Evolutionary conservation across 1,140 invertebrate species (phyloP).

Genomic region (Panagrolaimus sp.): DNA sequence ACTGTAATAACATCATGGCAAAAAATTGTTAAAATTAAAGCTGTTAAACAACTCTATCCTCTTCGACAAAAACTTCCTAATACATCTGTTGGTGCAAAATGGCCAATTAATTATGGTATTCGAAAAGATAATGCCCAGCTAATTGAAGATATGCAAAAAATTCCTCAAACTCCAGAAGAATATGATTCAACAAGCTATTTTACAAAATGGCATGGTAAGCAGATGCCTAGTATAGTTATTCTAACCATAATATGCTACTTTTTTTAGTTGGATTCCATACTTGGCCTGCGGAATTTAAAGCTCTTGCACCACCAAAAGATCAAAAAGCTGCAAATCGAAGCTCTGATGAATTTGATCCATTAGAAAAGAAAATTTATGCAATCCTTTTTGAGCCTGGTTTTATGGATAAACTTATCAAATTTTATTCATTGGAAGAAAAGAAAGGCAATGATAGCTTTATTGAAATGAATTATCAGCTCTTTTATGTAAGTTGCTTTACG

Average conservation of each 20-base stretch:
- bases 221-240: too few species aligned
- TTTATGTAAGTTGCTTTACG: constrained; percentile 65
- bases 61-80: constrained; percentile 49
- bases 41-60: constrained; percentile 65
- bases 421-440: constrained; percentile 76
- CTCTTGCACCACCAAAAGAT: constrained; percentile 66
- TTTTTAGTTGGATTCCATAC: constrained; percentile 75
- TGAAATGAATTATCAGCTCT: constrained; percentile 65
- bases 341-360: constrained; percentile 57
- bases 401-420: constrained; percentile 68
- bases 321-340: constrained; percentile 65
- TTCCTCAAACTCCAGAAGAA: constrained; percentile 65
- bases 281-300: constrained; percentile 70
- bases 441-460: constrained; percentile 77
- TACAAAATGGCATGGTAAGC: constrained; percentile 68
- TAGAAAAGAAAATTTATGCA: constrained; percentile 67
- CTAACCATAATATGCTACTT: too few species aligned
- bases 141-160: constrained; percentile 65
- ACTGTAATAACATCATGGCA: constrained; percentile 66
- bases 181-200: constrained; percentile 71
- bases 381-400: constrained; percentile 70
- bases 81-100: constrained; percentile 31
- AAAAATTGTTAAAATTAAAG: constrained; percentile 71
- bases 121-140: constrained; percentile 70
- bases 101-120: constrained; percentile 60